A percentile compares a stretch with the other conserved stretches of the same genome.
These are phyloP conservation scores for Spea bombifrons DNA, from an alignment of 2,113 vertebrate genomes.

Conservation along the genomic window DNA sequence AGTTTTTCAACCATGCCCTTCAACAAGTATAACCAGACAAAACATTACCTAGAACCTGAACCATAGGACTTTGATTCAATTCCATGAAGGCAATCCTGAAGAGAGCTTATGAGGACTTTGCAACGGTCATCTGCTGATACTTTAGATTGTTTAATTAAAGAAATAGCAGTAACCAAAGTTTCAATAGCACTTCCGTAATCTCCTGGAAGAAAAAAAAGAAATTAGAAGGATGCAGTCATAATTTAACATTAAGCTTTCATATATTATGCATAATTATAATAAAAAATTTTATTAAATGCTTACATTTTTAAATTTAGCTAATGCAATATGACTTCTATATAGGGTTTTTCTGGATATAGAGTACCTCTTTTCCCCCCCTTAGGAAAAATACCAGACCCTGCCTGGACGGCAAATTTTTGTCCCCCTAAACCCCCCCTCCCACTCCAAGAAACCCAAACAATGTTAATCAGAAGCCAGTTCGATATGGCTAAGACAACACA, in stretches of 20 bases:
- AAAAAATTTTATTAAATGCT: no score
- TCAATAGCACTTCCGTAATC: constrained; percentile 99
- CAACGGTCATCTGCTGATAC: constrained; percentile 97
- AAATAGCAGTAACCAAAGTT: constrained; percentile 97
- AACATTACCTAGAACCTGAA: constrained; percentile 88
- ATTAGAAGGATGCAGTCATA: no score
- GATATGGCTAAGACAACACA: constrained; percentile 44
- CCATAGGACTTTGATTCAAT: constrained; percentile 98
- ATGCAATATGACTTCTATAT: no score
- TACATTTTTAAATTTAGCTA: no score
- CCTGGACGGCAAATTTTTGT: no score
- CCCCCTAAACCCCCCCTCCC: no score
- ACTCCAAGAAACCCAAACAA: no score
- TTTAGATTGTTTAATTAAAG: constrained; percentile 98
- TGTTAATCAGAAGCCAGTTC: neutral
- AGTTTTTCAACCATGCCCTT: neutral
- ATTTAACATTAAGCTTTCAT: no score
- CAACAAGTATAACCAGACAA: constrained; percentile 23
- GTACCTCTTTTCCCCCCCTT: no score
- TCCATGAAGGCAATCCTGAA: constrained; percentile 97
- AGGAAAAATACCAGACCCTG: no score
- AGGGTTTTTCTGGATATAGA: no score
- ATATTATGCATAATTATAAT: no score
- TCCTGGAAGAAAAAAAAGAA: constrained; percentile 61
- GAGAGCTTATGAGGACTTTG: constrained; percentile 97